Percentiles rank a stretch among this genome's conserved stretches.
Evolutionary conservation across 2,888 invertebrate species (phyloP).

Genomic region (Mycalesis mineus): DNA sequence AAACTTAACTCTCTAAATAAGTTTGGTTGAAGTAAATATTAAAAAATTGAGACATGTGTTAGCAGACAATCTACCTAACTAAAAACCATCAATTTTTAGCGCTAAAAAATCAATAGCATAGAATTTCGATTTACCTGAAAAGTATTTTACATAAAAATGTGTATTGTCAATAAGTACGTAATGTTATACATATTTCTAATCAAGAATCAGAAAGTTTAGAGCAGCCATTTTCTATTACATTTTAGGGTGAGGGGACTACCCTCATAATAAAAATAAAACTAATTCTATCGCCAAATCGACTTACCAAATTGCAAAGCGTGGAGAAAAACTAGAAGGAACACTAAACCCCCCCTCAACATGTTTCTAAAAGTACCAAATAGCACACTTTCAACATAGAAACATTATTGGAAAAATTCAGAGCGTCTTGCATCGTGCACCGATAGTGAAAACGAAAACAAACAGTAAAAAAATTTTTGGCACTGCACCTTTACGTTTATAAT

Average conservation of each 20-base stretch:
- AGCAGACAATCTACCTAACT: too few species aligned
- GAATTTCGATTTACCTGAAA: too few species aligned
- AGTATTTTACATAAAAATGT: too few species aligned
- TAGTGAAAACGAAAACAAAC: slow-evolving; percentile 38
- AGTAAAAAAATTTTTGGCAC: slow-evolving; percentile 44
- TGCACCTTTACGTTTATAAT: slow-evolving; percentile 37
- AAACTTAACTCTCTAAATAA: too few species aligned
- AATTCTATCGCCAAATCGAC: slow-evolving; percentile 26
- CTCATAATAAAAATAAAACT: background rate
- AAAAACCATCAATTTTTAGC: too few species aligned
- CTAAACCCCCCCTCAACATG: slow-evolving; percentile 67
- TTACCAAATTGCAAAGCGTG: slow-evolving; percentile 58
- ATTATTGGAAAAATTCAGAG: slow-evolving; percentile 47
- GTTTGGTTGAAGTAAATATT: too few species aligned
- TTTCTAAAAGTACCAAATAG: slow-evolving; percentile 54
- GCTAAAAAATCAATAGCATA: too few species aligned
- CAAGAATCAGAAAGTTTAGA: background rate
- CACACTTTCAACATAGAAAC: slow-evolving; percentile 49
- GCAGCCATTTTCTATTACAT: background rate
- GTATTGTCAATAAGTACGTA: too few species aligned
- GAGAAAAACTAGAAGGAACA: slow-evolving; percentile 52
- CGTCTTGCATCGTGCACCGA: slow-evolving; percentile 61
- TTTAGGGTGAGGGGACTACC: background rate
- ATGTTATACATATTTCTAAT: background rate
- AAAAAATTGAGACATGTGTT: too few species aligned